These are phyloP conservation scores for Peromyscus eremicus DNA, from an alignment of 2,797 vertebrate genomes.

Conservation along the genomic window DNA sequence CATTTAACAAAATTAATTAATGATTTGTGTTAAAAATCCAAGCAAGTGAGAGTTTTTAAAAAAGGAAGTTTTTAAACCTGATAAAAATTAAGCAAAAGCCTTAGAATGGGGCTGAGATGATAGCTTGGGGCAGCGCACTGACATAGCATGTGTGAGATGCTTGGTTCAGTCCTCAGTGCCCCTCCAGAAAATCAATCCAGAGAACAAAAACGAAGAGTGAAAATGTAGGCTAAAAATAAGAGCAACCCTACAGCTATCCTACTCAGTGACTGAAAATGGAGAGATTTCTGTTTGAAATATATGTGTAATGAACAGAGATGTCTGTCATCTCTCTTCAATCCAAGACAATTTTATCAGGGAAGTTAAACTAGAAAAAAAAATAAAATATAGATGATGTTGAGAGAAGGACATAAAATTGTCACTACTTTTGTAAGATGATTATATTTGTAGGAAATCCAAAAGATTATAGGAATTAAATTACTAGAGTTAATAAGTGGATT, in stretches of 20 bases:
- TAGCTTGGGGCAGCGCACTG: no score
- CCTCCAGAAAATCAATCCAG: neutral
- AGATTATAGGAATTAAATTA: conserved; percentile 53
- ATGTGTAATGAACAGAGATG: neutral
- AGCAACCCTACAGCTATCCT: neutral
- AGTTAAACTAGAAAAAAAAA: conserved; percentile 59
- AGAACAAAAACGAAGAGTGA: neutral
- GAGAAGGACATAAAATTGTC: conserved; percentile 69
- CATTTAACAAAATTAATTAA: conserved; percentile 16
- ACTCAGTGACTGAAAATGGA: neutral
- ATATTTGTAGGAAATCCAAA: conserved; percentile 72
- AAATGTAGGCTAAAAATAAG: neutral
- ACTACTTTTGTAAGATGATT: conserved; percentile 68
- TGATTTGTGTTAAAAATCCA: neutral
- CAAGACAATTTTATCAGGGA: conserved; percentile 35
- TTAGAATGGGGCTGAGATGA: neutral
- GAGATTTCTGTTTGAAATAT: conserved; percentile 16
- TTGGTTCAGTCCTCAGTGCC: no score
- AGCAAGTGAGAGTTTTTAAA: neutral
- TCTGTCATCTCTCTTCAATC: neutral
- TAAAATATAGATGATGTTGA: conserved; percentile 57
- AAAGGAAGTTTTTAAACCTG: neutral
- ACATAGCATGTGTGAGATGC: neutral
- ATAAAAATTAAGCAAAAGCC: neutral
- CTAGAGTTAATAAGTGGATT: conserved; percentile 65